Evolutionary conservation across 1,140 invertebrate species (phyloP).

Genomic region (Drosophila repleta): DNA sequence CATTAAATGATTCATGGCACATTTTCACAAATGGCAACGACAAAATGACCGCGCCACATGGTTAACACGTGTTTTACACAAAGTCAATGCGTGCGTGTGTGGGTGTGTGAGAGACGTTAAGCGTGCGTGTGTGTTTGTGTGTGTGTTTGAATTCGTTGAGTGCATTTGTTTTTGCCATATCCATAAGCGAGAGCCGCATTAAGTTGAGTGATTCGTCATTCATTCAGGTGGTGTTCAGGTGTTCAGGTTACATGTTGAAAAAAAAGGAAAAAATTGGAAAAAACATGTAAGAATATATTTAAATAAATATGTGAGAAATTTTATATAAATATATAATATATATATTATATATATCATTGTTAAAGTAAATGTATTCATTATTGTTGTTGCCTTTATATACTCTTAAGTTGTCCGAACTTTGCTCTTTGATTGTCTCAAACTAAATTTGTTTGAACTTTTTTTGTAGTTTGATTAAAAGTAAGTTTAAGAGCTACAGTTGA

Average conservation of each 20-base stretch:
- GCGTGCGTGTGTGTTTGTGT: constrained; percentile 11
- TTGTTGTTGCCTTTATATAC: constrained; percentile 16
- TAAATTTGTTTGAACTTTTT: too few species aligned
- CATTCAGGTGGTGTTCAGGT: constrained; percentile 4
- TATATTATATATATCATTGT: too few species aligned
- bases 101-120: constrained; percentile 22
- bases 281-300: constrained; percentile 39
- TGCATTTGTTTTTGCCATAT: constrained; percentile 38
- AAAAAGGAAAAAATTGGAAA: constrained; percentile 18
- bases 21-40: constrained; percentile 61
- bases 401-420: neutral
- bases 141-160: constrained; percentile 24
- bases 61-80: constrained; percentile 74
- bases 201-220: constrained; percentile 32
- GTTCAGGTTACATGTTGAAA: constrained; percentile 30
- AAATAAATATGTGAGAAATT: neutral
- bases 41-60: constrained; percentile 59
- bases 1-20: constrained; percentile 73
- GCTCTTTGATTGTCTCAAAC: neutral
- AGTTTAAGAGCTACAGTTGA: too few species aligned
- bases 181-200: constrained; percentile 33
- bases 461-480: too few species aligned
- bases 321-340: too few species aligned
- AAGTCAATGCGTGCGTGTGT: constrained; percentile 33
- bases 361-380: neutral